These are phyloP conservation scores for Notocelia uddmanniana DNA, from an alignment of 2,888 invertebrate species.

Conservation along the genomic window DNA sequence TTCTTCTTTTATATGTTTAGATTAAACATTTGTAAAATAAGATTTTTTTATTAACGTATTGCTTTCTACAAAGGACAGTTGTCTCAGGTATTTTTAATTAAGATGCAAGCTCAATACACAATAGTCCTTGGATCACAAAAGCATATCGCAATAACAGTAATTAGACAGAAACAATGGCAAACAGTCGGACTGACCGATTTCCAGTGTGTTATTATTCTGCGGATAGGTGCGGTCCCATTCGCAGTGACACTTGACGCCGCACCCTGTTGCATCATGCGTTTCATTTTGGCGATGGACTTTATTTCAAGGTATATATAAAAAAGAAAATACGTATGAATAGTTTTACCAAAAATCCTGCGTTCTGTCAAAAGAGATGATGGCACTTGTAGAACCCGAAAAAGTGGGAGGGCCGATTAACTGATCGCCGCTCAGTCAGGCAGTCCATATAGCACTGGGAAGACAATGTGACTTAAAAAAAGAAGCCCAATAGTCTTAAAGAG, in stretches of 20 bases:
- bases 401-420: no score
- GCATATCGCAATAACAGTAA: constrained; percentile 62
- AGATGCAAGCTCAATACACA: constrained; percentile 34
- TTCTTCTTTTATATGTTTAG: no score
- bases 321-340: no score
- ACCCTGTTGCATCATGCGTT: constrained; percentile 61
- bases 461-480: no score
- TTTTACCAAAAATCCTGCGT: no score
- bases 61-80: not conserved
- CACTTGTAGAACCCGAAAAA: no score
- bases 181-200: constrained; percentile 65
- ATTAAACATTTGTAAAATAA: no score
- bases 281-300: constrained; percentile 17
- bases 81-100: constrained; percentile 2
- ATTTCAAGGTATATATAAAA: no score
- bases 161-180: constrained; percentile 73
- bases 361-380: no score
- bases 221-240: constrained; percentile 69
- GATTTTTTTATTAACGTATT: not conserved
- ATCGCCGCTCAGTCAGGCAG: no score
- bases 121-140: constrained; percentile 31
- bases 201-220: constrained; percentile 58
- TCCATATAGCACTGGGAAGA: no score
- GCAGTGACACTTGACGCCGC: constrained; percentile 68
- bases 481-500: no score